These are phyloP conservation scores for Ypsolopha sequella DNA, from an alignment of 2,888 invertebrate species.

Conservation along the genomic window DNA sequence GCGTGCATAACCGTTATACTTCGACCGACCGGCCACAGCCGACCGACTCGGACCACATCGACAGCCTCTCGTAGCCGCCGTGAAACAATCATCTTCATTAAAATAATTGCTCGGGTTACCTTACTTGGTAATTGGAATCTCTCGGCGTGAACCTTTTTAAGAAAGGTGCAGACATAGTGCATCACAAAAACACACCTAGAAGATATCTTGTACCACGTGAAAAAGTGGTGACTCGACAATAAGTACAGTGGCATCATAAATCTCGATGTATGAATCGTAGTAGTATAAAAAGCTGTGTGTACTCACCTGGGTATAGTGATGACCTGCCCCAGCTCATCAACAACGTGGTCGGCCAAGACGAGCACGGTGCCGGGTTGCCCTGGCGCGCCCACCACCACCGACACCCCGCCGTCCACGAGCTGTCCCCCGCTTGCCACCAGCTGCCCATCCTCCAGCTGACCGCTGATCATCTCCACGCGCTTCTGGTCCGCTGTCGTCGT, in stretches of 20 bases:
- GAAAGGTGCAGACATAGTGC: background rate
- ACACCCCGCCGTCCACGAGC: conserved; percentile 64
- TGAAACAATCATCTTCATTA: conserved; percentile 1
- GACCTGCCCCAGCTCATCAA: conserved; percentile 77
- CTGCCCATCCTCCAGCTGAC: conserved; percentile 73
- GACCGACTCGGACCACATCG: background rate
- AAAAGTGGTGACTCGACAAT: background rate
- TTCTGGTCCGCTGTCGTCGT: conserved; percentile 84
- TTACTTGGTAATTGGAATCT: background rate
- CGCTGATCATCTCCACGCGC: conserved; percentile 83
- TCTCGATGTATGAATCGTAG: background rate
- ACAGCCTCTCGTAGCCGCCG: background rate
- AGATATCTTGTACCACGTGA: background rate
- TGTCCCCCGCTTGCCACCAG: conserved; percentile 61
- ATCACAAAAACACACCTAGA: background rate
- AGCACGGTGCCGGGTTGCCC: conserved; percentile 73
- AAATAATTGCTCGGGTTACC: background rate
- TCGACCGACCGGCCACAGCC: background rate
- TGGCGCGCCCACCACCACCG: conserved; percentile 61
- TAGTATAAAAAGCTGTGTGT: background rate
- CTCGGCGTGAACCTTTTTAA: background rate
- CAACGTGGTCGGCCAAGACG: conserved; percentile 79
- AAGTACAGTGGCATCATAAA: background rate
- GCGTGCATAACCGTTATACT: conserved; percentile 53
- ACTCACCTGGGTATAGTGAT: conserved; percentile 75